Evolutionary conservation across 2,888 invertebrate genomes (phyloP).

Genomic region (Diploptera punctata): DNA sequence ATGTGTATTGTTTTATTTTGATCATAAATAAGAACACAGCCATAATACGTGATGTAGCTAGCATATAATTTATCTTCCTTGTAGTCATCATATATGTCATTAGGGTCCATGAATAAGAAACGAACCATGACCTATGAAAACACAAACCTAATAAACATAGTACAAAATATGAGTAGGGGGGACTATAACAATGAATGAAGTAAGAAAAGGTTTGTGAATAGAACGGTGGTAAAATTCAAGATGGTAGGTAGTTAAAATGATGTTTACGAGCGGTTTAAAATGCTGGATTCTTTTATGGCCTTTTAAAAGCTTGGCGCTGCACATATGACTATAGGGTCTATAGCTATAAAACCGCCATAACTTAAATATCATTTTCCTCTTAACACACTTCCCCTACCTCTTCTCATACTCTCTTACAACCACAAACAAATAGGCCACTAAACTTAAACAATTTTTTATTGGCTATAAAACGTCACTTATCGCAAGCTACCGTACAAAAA

Average conservation of each 20-base stretch:
- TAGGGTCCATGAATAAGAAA: slow-evolving; percentile 5
- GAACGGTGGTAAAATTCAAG: slow-evolving; percentile 16
- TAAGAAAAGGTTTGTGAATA: slow-evolving; percentile 2
- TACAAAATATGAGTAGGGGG: neutral
- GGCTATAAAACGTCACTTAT: no score
- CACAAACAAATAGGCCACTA: slow-evolving; percentile 28
- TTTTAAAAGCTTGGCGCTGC: slow-evolving; percentile 32
- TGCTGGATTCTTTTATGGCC: slow-evolving; percentile 33
- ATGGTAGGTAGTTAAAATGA: slow-evolving; percentile 16
- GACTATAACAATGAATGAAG: neutral
- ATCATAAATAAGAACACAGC: slow-evolving; percentile 17
- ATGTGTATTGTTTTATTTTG: slow-evolving; percentile 18
- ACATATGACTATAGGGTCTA: slow-evolving; percentile 20
- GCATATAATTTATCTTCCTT: neutral
- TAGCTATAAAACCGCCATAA: slow-evolving; percentile 30
- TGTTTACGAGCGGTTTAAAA: slow-evolving; percentile 29
- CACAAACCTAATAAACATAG: slow-evolving; percentile 1
- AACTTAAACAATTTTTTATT: slow-evolving; percentile 34
- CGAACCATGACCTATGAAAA: neutral
- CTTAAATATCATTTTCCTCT: slow-evolving; percentile 21
- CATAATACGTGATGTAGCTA: neutral
- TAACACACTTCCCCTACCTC: neutral
- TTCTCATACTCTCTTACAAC: neutral
- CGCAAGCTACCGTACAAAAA: no score
- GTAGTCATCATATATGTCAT: slow-evolving; percentile 11